These are phyloP conservation scores for Cyphomyrus discorhynchus DNA, from an alignment of 2,113 vertebrate genomes.

Conservation along the genomic window DNA sequence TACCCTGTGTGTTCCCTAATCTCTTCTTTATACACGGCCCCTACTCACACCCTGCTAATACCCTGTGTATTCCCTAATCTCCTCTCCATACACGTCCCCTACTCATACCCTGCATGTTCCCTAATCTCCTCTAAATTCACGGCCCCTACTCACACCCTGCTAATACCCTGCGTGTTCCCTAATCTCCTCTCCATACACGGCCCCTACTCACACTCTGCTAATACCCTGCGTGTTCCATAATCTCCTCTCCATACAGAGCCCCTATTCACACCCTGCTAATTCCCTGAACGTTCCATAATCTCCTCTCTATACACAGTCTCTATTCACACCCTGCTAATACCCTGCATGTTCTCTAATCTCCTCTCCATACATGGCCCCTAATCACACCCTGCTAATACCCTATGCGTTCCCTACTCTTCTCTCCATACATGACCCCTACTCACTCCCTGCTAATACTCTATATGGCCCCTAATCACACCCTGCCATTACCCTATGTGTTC, in stretches of 20 bases:
- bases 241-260: not conserved
- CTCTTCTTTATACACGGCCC: not conserved
- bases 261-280: not conserved
- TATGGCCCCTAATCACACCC: not conserved
- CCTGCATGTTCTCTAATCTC: not conserved
- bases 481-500: not conserved
- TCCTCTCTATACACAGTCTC: not conserved
- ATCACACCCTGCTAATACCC: too few relatives aligned
- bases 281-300: not conserved
- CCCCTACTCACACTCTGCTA: not conserved
- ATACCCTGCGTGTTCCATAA: not conserved
- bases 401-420: not conserved
- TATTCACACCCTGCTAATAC: not conserved
- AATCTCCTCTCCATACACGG: not conserved
- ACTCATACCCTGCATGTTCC: not conserved
- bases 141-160: not conserved
- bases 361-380: too few relatives aligned
- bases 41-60: not conserved
- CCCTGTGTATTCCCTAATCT: not conserved
- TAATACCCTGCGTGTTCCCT: not conserved
- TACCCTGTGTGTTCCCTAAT: not conserved
- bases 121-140: accelerated
- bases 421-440: not conserved
- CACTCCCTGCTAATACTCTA: not conserved
- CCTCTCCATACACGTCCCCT: accelerated